phyloP scores from a whole-genome alignment of 2,888 invertebrate species.

The Colostygia pectinataria region DNA sequence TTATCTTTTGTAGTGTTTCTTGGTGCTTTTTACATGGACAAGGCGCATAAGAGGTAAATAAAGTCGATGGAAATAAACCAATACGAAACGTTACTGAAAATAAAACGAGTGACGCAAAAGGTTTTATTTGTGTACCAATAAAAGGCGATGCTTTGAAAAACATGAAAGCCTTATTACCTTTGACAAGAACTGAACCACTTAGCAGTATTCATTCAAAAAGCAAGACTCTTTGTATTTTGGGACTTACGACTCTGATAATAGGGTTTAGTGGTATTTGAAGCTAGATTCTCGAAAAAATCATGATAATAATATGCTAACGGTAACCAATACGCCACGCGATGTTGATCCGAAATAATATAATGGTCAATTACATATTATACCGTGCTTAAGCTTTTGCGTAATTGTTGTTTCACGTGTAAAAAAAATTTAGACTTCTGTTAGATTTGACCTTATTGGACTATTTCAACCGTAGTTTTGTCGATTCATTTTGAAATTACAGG shows the following conservation, averaged over 20 bases:
- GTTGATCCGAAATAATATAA: conserved; percentile 47
- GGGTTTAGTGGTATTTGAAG: conserved; percentile 16
- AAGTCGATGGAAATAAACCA: neutral
- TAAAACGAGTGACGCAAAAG: conserved; percentile 30
- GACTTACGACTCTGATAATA: conserved; percentile 28
- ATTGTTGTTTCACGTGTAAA: too few relatives aligned
- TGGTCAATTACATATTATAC: neutral
- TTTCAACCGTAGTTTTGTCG: too few relatives aligned
- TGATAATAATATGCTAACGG: conserved; percentile 57
- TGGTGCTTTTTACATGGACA: too few relatives aligned
- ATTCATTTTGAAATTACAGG: too few relatives aligned
- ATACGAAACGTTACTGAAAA: neutral
- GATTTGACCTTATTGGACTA: too few relatives aligned
- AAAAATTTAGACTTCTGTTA: too few relatives aligned
- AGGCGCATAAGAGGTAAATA: too few relatives aligned
- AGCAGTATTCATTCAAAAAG: conserved; percentile 11
- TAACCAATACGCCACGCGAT: conserved; percentile 58
- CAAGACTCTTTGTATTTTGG: conserved; percentile 18
- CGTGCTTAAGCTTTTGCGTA: neutral
- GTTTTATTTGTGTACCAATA: conserved; percentile 38
- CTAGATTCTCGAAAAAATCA: conserved; percentile 37
- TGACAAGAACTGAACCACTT: conserved; percentile 40
- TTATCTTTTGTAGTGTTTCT: too few relatives aligned
- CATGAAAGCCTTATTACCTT: conserved; percentile 41
- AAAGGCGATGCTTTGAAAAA: conserved; percentile 40